A percentile compares a stretch with the other conserved stretches of the same genome.
phyloP scores from a whole-genome alignment of 2,113 vertebrate species.

The Notarius lentiginosus region DNA sequence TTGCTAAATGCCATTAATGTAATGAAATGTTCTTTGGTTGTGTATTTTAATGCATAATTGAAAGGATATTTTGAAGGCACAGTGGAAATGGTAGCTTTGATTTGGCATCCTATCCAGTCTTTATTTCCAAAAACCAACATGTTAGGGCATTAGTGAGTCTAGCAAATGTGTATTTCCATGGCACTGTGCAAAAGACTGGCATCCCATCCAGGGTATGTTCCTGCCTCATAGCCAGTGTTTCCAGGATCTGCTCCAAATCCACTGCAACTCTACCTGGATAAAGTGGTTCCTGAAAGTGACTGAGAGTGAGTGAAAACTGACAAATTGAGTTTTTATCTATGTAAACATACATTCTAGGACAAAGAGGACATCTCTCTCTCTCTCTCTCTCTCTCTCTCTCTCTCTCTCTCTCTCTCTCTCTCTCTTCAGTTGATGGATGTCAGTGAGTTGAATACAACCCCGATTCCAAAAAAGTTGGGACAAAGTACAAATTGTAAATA shows the following conservation, averaged over 20 bases:
- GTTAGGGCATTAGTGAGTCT: background rate
- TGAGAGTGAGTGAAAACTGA: background rate
- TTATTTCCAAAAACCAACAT: background rate
- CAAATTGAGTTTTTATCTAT: background rate
- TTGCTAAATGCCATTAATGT: no score
- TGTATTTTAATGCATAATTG: background rate
- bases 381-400: no score
- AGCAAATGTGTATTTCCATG: background rate
- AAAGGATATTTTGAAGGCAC: background rate
- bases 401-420: no score
- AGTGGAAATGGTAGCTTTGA: background rate
- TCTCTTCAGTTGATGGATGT: background rate
- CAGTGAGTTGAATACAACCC: no score
- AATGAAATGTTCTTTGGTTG: background rate
- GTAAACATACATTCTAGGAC: conserved; percentile 10
- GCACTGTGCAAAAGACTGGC: background rate
- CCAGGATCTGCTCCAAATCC: background rate
- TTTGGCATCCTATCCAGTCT: background rate
- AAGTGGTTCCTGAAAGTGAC: background rate
- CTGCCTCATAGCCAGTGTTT: background rate
- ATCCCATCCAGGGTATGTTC: background rate
- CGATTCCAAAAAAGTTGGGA: no score
- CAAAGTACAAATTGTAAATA: no score
- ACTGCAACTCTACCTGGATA: background rate
- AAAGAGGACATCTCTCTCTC: background rate